Evolutionary conservation across 2,797 vertebrate genomes (phyloP), one percentile per base, ranked within the genome.

Genomic region (Myoxocephalus aenaeus): DNA sequence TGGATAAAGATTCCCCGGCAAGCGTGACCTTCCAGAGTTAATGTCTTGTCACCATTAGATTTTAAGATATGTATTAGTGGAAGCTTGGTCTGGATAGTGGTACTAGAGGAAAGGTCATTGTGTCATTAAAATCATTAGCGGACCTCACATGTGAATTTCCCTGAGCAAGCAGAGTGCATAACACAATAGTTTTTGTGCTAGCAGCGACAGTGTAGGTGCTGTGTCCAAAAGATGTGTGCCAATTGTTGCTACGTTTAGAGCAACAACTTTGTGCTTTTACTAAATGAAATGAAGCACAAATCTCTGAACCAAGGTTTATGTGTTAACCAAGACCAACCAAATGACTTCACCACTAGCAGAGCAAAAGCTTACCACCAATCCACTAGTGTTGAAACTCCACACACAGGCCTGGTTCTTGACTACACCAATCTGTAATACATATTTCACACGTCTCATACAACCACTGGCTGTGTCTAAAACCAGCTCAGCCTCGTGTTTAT

Each of bases 401-500:
- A 53, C n/a, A 15, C 63, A 29, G 7, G 18, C 36, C 20, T 22
- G 48, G 20, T 48, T 25, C 64, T 15, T 22, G n/a, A 54, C 46
- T 40, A 25, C 20, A 7, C 38, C 42, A 50, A 8, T 56, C 4
- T 66, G 22, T 34, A 22, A 62, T 57, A n/a, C 7, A 65, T 70
- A 44, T 53, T 66, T 65, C 12, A 38, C 66, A 32, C 13, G 17
- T 65, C 44, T 76, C n/a, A 54, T 27, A 32, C n/a, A 69, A 27
- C 9, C 12, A 25, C 34, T 46, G 29, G 9, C 36, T 54, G 13
- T 18, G 17, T 51, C 53, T 74, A 58, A 40, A 62, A 77, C 56
- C 51, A 38, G 54, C 53, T 61, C 11, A 40, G 22, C 38, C 54
- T 58, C 25, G 25, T 67, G 38, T 77, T 78, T 38, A 58, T 7